These are phyloP conservation scores for Zaprionus kolodkinae DNA, from an alignment of 1,140 invertebrate genomes.

Conservation along the genomic window DNA sequence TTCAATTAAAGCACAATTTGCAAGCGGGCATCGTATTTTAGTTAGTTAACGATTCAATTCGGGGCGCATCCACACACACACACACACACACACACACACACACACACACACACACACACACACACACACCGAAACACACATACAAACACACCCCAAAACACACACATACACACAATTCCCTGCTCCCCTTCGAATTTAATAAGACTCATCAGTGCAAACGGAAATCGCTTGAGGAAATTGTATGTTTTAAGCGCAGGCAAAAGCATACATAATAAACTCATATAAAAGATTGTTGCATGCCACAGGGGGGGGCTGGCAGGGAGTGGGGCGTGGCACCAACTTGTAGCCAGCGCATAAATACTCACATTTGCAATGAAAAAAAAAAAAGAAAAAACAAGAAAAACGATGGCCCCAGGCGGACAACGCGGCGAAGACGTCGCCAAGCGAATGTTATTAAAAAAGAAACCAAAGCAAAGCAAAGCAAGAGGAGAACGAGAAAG, in stretches of 20 bases:
- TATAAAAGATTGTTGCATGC: conserved; percentile 81
- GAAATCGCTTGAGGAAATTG: conserved; percentile 83
- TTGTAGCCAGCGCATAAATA: conserved; percentile 65
- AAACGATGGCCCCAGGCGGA: conserved; percentile 67
- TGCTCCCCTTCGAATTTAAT: conserved; percentile 64
- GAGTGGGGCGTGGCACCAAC: conserved; percentile 9
- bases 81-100: background rate
- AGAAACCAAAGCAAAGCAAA: conserved; percentile 45
- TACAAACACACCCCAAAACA: background rate
- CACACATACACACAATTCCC: background rate
- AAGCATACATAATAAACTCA: conserved; percentile 83
- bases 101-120: background rate
- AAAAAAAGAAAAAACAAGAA: conserved; percentile 1
- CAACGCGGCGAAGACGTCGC: conserved; percentile 48
- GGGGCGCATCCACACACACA: background rate
- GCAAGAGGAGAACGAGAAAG: conserved; percentile 13
- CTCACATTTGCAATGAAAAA: conserved; percentile 67
- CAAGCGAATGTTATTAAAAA: conserved; percentile 74
- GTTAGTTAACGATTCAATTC: conserved; percentile 65
- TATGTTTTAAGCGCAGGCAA: conserved; percentile 75
- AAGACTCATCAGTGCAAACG: conserved; percentile 80
- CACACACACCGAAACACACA: background rate
- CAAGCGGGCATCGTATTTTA: conserved; percentile 73
- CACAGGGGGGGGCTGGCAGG: conserved; percentile 10
- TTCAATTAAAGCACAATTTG: conserved; percentile 82